Percentiles rank a stretch among this genome's conserved stretches.
Conservation (phyloP, 2,797 vertebrate species). For the Arctocebus calabarensis region DNA sequence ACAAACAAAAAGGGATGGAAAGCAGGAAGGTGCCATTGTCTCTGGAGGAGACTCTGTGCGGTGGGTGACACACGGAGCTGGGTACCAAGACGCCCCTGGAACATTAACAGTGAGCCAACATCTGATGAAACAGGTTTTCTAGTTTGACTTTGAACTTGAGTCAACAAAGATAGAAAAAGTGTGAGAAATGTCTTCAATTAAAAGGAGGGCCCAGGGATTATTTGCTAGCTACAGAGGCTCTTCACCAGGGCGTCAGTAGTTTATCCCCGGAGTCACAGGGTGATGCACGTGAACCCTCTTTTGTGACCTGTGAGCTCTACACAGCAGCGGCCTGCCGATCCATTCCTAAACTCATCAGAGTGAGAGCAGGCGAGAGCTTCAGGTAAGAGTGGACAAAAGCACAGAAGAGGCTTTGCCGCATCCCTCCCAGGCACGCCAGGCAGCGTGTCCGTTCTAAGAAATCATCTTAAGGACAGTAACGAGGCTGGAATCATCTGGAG, state of each 20-base stretch:
- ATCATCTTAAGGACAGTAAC: not conserved
- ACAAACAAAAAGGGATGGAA: slow-evolving; percentile 69
- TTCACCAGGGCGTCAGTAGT: not conserved
- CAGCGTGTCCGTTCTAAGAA: not conserved
- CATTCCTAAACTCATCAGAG: not conserved
- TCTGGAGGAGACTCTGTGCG: slow-evolving; percentile 45
- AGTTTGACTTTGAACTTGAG: slow-evolving; percentile 81
- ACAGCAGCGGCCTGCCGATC: not conserved
- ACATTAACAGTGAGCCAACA: slow-evolving; percentile 66
- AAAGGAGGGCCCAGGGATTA: not conserved
- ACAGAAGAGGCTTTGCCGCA: not conserved
- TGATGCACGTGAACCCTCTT: not conserved
- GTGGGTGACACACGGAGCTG: not conserved
- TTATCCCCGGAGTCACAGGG: not conserved
- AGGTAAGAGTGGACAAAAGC: not conserved
- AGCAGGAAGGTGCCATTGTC: slow-evolving; percentile 60
- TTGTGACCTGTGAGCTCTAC: not conserved
- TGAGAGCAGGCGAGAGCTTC: not conserved
- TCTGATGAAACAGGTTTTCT: slow-evolving; percentile 84
- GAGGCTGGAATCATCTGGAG: not conserved
- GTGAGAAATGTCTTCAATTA: slow-evolving; percentile 62
- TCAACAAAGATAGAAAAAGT: slow-evolving; percentile 77
- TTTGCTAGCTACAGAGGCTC: not conserved
- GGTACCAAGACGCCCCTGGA: not conserved
- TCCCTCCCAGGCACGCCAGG: not conserved